Evolutionary conservation across 2,113 vertebrate genomes (phyloP).

Genomic region (Pandion haliaetus): DNA sequence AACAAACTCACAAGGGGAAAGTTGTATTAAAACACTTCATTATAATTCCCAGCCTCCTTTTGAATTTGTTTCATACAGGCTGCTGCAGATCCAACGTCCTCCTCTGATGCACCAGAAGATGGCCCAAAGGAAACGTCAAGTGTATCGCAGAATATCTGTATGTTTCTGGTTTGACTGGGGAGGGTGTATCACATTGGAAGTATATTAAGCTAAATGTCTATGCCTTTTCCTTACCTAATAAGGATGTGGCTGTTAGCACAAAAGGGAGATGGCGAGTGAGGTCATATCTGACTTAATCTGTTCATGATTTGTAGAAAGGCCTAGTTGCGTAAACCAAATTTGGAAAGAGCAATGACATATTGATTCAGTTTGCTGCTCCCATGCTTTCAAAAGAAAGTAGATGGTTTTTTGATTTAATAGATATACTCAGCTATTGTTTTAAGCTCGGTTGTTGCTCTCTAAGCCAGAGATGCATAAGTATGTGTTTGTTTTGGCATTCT

Average conservation of each 20-base stretch:
- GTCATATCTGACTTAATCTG: neutral
- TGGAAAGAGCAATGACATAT: neutral
- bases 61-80: slow-evolving; percentile 59
- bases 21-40: neutral
- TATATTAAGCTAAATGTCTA: neutral
- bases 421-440: neutral
- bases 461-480: neutral
- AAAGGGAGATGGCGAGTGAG: neutral
- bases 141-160: slow-evolving; percentile 75
- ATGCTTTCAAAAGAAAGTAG: neutral
- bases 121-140: slow-evolving; percentile 62
- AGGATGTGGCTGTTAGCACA: neutral
- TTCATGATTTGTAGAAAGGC: neutral
- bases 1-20: neutral
- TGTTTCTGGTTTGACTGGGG: slow-evolving; percentile 52
- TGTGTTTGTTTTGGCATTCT: neutral
- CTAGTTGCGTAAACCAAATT: neutral
- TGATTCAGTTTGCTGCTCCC: neutral
- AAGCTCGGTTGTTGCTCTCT: neutral
- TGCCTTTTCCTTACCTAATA: neutral
- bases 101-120: slow-evolving; percentile 47
- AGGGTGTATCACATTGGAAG: neutral
- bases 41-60: neutral
- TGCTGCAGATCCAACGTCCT: slow-evolving; percentile 30
- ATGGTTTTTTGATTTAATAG: neutral